Base-by-base conservation (phyloP, 2,888 invertebrate species). In the Andrena praecox region DNA sequence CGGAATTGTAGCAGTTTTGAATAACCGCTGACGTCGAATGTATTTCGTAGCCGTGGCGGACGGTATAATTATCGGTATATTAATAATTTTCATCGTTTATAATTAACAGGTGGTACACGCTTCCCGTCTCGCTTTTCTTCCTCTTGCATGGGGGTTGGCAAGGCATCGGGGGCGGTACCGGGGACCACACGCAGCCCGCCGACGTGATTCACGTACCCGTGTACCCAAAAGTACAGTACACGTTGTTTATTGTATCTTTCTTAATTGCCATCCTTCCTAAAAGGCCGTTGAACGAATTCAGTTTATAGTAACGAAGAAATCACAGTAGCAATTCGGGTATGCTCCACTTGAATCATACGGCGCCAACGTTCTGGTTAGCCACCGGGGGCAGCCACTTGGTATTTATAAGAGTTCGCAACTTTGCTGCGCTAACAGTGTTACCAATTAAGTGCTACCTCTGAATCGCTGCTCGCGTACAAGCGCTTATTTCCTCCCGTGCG, bases 41-140 rank as follows among this genome's bases (percentile, higher is more conserved):
- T 7, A 70, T 29, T 20, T 42, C 3, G 62, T 33, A 66, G 20
- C 64, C 7, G 2, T 20, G n/a, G 42, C 67, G 80, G 81, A 87
- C 84, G 74, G 85, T 90, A 85, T 89, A 91, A 92, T 92, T 90
- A 92, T 87, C 86, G 71, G 77, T 85, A 88, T 88, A 89, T 92
- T 91, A 90, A 91, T 92, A 91, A 92, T 91, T 90, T 89, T 89
- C 90, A 91, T 90, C 89, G 85, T 78, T 87, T 77, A 75, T 90
- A 91, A 91, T 92, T 91, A 93, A 91, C 91, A 91, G 90, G 88
- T 91, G 90, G 89, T 89, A 82, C 77, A 62, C 12, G 56, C 48
- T 52, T 83, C 54, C 75, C 54, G 69, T 52, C 76, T 71, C 56
- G 42, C 29, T 63, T 71, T 67, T 35, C 72, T 77, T 75, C 35